Evolutionary conservation across 2,888 invertebrate genomes (phyloP).

Genomic region (Yponomeuta malinellus): DNA sequence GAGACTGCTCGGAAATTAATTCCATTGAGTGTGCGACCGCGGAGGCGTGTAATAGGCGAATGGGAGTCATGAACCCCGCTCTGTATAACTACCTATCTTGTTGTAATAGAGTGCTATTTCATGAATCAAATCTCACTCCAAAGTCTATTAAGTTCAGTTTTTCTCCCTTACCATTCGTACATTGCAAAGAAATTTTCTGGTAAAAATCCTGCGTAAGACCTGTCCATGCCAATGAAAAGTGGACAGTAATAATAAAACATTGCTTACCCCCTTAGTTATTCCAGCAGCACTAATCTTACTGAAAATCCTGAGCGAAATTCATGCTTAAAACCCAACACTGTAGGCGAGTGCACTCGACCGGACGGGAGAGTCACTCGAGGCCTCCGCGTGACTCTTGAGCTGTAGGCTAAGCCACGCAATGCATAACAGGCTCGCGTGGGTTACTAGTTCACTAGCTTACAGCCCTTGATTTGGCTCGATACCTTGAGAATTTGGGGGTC

Average conservation of each 20-base stretch:
- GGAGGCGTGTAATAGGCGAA: conserved; percentile 39
- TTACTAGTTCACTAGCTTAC: neutral
- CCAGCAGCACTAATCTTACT: neutral
- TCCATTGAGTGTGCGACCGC: conserved; percentile 41
- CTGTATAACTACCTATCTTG: neutral
- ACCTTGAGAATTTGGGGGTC: too few species aligned
- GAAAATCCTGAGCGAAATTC: neutral
- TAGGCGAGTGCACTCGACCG: neutral
- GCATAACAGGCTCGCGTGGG: neutral
- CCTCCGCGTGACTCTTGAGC: conserved; percentile 8
- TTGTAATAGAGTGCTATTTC: neutral
- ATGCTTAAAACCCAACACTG: neutral
- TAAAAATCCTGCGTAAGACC: too few species aligned
- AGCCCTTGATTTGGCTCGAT: neutral
- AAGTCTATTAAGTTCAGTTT: neutral
- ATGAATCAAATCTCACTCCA: neutral
- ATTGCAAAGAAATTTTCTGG: too few species aligned
- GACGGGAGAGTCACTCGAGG: conserved; percentile 3
- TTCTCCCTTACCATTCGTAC: neutral
- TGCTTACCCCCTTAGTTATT: neutral
- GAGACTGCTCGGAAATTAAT: conserved; percentile 52
- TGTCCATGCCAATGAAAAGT: neutral
- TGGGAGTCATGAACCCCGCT: conserved; percentile 13
- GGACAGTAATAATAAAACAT: neutral
- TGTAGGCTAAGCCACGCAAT: neutral